Conservation (phyloP, 2,113 vertebrate genomes). For the Phaetusa simplex region DNA sequence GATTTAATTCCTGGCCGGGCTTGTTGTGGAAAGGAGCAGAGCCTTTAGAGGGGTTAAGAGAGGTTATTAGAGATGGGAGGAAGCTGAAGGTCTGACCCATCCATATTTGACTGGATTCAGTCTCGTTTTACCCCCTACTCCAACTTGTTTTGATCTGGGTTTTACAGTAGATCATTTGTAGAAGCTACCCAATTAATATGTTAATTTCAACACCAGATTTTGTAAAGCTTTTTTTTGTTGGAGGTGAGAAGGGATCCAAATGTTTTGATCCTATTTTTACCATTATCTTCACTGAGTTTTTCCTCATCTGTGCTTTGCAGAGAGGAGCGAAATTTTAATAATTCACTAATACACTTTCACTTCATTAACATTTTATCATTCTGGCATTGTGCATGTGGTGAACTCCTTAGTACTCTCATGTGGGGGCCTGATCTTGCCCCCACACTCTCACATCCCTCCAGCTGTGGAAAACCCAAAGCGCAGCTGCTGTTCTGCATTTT, state of each 20-base stretch:
- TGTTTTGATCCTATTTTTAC: constrained; percentile 65
- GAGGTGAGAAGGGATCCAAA: constrained; percentile 29
- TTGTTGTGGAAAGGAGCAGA: neutral
- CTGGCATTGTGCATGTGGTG: constrained; percentile 50
- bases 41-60: neutral
- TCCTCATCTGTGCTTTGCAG: constrained; percentile 35
- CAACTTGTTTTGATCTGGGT: neutral
- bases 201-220: constrained; percentile 50
- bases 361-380: constrained; percentile 64
- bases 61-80: neutral
- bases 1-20: neutral
- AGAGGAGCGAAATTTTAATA: constrained; percentile 59
- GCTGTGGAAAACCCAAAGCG: neutral
- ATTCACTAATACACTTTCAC: constrained; percentile 67
- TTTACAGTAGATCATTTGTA: constrained; percentile 35
- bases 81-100: neutral
- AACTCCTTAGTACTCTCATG: constrained; percentile 36
- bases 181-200: constrained; percentile 45
- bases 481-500: neutral
- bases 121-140: neutral
- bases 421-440: constrained; percentile 2
- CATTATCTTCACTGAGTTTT: constrained; percentile 34
- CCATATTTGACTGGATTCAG: constrained; percentile 3
- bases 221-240: constrained; percentile 32
- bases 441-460: neutral